Conservation (phyloP, 2,888 invertebrate genomes). For the Leptura quadrifasciata region DNA sequence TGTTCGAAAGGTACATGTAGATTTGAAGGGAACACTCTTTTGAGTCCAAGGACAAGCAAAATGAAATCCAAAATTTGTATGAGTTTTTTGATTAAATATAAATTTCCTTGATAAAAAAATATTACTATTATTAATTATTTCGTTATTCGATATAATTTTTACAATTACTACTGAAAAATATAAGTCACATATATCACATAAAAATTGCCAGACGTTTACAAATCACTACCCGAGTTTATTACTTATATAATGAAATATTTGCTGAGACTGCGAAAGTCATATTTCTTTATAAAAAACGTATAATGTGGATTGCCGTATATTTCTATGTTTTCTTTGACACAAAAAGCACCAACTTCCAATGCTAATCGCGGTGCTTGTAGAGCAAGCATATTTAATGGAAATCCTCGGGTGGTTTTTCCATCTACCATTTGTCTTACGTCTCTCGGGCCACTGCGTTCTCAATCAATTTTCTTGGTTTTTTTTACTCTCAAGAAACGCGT, state of each 20-base stretch:
- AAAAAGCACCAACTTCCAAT: conserved; percentile 35
- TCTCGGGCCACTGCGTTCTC: conserved; percentile 69
- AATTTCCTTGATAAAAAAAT: neutral
- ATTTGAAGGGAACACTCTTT: too few relatives aligned
- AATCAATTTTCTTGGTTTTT: conserved; percentile 68
- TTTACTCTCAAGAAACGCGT: conserved; percentile 53
- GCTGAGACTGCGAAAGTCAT: conserved; percentile 27
- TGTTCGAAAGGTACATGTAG: too few relatives aligned
- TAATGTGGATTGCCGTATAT: conserved; percentile 27
- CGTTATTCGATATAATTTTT: neutral
- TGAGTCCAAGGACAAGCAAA: neutral
- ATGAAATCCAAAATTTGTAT: neutral
- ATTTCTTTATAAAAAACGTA: conserved; percentile 36
- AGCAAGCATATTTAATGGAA: conserved; percentile 62
- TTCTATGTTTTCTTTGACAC: conserved; percentile 35
- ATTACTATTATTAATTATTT: neutral
- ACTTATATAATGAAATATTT: conserved; percentile 31
- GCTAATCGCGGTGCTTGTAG: conserved; percentile 46
- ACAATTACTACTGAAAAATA: neutral
- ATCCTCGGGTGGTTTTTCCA: conserved; percentile 57
- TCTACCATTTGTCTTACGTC: conserved; percentile 69
- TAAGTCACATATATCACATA: neutral
- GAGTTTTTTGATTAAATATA: neutral
- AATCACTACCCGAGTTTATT: conserved; percentile 27
- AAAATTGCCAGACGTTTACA: conserved; percentile 13